Evolutionary conservation across 1,140 invertebrate species (phyloP), one percentile per base, ranked within the genome.

Genomic region (Metaphire vulgaris): DNA sequence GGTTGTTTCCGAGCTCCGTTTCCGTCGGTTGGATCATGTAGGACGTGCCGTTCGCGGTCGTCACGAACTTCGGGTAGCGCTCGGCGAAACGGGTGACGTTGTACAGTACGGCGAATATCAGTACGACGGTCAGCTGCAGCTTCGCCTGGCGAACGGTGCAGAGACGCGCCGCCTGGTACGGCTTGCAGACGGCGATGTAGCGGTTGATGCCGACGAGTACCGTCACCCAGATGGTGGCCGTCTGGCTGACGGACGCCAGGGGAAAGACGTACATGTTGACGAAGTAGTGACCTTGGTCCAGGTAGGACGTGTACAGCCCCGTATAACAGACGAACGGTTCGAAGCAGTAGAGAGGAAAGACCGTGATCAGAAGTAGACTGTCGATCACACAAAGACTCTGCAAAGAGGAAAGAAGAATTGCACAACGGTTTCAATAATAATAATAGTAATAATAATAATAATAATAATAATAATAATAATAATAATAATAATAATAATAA

Each of bases 321-420:
- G 31, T 65, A 41, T 74, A 78, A 21, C 1, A 0, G 69, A 66
- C 32, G 67, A 75, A 71, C 0, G 77, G 41, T 33, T 69, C 34
- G 21, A 78, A 26, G 29, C 28, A 56, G 68, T 78, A 78, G 14
- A 78, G 33, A 6, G 74, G 74, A 33, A 78, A 33, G 21, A 71
- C 68, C 1, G 34, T 33, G 12, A 78, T 15, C 21, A 78, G 69
- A 33, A 78, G 69, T 12, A 41, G 21, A 15, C 30, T 67, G 74
- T 78, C 77, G 41, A 78, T 75, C 32, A 78, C 32, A 16, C 73
- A 34, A 32, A 78, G 65, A 30, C 33, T 69, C 66, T 75, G 73
- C 6, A 56, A 56, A 6, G 41, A 56, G 6, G 21, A n/a, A n/a
- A n/a, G n/a, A n/a, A n/a, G n/a, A n/a, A n/a, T n/a, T n/a, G n/a